Evolutionary conservation across 2,888 invertebrate species (phyloP).

Genomic region (Coleophora deauratella): DNA sequence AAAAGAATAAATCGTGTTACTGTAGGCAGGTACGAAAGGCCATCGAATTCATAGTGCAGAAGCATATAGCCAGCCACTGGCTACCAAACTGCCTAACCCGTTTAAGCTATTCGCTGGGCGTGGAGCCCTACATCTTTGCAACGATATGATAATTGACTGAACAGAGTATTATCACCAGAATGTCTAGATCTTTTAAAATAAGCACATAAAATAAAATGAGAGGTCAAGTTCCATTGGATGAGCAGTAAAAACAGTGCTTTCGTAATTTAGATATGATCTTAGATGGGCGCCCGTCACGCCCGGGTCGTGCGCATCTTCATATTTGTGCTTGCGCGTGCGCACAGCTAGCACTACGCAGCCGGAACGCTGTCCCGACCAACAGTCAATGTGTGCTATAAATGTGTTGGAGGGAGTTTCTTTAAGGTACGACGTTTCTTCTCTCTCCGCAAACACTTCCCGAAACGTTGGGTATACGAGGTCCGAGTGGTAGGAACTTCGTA

Average conservation of each 20-base stretch:
- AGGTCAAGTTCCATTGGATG: constrained; percentile 14
- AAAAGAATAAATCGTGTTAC: no score
- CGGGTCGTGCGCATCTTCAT: constrained; percentile 17
- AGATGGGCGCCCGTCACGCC: constrained; percentile 31
- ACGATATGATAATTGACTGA: constrained; percentile 26
- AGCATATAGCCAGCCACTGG: constrained; percentile 10
- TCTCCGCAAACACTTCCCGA: no score
- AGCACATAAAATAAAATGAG: constrained; percentile 1
- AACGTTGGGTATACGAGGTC: no score
- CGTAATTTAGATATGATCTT: constrained; percentile 37
- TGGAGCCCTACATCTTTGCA: constrained; percentile 31
- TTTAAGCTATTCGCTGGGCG: constrained; percentile 32
- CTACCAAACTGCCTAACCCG: constrained; percentile 1
- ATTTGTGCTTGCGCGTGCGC: constrained; percentile 21
- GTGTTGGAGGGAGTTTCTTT: background rate
- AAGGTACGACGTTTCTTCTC: no score
- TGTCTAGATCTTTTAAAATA: constrained; percentile 7
- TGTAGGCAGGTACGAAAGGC: no score
- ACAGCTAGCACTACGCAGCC: constrained; percentile 12
- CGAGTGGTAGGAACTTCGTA: no score
- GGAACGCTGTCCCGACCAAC: constrained; percentile 3
- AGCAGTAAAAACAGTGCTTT: constrained; percentile 14
- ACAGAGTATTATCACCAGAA: constrained; percentile 11
- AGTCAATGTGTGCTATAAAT: background rate
- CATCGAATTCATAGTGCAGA: no score